These are phyloP conservation scores for Polymixis flavicincta DNA, from an alignment of 2,888 invertebrate genomes.

Conservation along the genomic window DNA sequence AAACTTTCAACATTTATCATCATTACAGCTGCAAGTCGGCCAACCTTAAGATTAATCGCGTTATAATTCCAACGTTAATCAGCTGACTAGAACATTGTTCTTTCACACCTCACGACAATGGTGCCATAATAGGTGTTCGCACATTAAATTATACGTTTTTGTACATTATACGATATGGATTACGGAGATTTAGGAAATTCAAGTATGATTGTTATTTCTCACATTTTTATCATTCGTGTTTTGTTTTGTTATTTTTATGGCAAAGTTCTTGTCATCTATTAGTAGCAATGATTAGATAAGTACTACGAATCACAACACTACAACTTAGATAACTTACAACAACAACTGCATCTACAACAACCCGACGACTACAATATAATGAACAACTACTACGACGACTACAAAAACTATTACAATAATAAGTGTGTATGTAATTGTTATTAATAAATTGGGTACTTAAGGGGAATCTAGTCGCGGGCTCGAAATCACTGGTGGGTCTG, in stretches of 20 bases:
- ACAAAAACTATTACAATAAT: too few relatives aligned
- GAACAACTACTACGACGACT: too few relatives aligned
- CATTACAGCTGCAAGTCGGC: neutral
- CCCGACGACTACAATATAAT: too few relatives aligned
- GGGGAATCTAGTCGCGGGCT: too few relatives aligned
- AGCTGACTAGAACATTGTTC: conserved; percentile 13
- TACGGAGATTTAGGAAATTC: conserved; percentile 20
- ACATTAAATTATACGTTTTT: conserved; percentile 55
- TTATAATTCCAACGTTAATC: conserved; percentile 40
- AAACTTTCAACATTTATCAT: conserved; percentile 26
- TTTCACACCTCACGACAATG: conserved; percentile 36
- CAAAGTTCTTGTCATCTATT: neutral
- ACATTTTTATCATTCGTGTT: conserved; percentile 20
- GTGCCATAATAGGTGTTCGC: conserved; percentile 42
- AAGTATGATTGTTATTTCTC: conserved; percentile 2
- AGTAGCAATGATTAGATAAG: neutral
- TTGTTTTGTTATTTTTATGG: neutral
- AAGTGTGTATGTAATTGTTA: too few relatives aligned
- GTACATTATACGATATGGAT: conserved; percentile 20
- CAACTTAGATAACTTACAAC: too few relatives aligned
- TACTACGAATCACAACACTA: too few relatives aligned
- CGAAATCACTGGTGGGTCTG: too few relatives aligned
- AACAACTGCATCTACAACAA: too few relatives aligned
- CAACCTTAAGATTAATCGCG: conserved; percentile 30
- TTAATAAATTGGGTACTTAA: too few relatives aligned